Base-by-base conservation (phyloP, 2,888 invertebrate genomes). In the Empis livida region DNA sequence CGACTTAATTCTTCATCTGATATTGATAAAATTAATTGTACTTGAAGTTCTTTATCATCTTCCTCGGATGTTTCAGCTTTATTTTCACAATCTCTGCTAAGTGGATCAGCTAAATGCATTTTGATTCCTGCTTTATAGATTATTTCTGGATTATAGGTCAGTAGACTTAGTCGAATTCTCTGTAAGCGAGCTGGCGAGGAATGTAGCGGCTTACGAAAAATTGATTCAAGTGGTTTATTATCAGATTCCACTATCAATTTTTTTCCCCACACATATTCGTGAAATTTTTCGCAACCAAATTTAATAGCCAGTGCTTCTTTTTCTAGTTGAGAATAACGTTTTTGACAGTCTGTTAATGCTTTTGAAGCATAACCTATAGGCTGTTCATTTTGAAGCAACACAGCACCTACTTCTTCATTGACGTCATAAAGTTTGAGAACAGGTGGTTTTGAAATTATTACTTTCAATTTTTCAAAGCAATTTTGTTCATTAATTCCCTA, bases 291-390 rank as follows among this genome's bases (percentile, higher is more conserved):
- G 42, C 46, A 41, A 9, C 46, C 46, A 23, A 41, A 46, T 42
- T 46, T 53, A 51, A 32, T 42, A n/a, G 39, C 49, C 39, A 47
- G 49, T 32, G 32, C 9, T 13, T 32, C 32, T 13, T 13, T 32
- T 32, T 32, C 32, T 13, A 32, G 9, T 32, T 32, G 32, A 32
- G 32, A 32, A 32, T 32, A 32, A 32, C 13, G 32, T 32, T 32
- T 32, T 3, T 32, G 9, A 32, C 32, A 8, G 4, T 5, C 3
- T 32, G 5, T 5, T 5, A 32, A 32, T 13, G 9, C 3, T 32
- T 35, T 35, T 13, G 35, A 35, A n/a, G 35, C 35, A n/a, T 35
- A 35, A 3, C 5, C 35, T 6, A 35, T n/a, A 6, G n/a, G 13
- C 5, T 13, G 35, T 5, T 13, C 35, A 2, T n/a, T 5, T 27